Percentiles rank a stretch among this genome's conserved stretches.
phyloP scores from a whole-genome alignment of 2,797 vertebrate species.

The Gallinago nigripennis region DNA sequence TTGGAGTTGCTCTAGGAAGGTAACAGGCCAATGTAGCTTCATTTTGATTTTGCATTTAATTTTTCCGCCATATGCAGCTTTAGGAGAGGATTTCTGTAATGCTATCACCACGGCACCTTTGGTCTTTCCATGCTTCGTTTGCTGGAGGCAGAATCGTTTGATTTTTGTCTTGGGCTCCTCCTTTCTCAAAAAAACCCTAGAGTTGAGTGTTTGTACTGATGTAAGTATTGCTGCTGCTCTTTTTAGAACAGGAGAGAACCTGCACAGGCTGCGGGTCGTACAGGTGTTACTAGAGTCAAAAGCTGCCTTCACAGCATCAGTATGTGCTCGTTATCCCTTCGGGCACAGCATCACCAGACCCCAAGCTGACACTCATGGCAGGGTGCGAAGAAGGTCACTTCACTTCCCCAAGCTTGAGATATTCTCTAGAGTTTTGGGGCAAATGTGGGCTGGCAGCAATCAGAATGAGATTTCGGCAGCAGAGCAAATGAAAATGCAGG shows the following conservation, averaged over 20 bases:
- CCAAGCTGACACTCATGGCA: rapidly evolving
- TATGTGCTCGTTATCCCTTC: rapidly evolving
- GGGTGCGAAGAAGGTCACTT: not conserved
- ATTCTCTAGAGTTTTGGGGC: not conserved
- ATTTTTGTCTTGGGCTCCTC: not conserved
- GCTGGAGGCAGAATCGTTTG: not conserved
- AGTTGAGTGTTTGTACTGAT: not conserved
- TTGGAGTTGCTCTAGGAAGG: not conserved
- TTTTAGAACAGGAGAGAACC: not conserved
- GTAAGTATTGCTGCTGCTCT: not conserved
- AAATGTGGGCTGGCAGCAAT: not conserved
- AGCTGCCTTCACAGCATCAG: not conserved
- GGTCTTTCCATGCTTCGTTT: not conserved
- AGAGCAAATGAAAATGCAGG: not conserved
- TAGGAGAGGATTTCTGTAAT: not conserved
- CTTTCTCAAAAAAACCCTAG: not conserved
- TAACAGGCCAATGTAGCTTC: not conserved
- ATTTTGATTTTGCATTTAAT: not conserved
- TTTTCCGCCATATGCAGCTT: not conserved
- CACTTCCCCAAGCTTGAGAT: not conserved
- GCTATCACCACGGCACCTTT: rapidly evolving
- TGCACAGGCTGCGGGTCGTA: rapidly evolving
- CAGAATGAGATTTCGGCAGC: not conserved
- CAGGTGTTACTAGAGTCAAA: rapidly evolving
- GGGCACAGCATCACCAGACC: rapidly evolving